These are phyloP conservation scores for Chlorodrepanis virens DNA, from an alignment of 2,113 vertebrate genomes.

Conservation along the genomic window DNA sequence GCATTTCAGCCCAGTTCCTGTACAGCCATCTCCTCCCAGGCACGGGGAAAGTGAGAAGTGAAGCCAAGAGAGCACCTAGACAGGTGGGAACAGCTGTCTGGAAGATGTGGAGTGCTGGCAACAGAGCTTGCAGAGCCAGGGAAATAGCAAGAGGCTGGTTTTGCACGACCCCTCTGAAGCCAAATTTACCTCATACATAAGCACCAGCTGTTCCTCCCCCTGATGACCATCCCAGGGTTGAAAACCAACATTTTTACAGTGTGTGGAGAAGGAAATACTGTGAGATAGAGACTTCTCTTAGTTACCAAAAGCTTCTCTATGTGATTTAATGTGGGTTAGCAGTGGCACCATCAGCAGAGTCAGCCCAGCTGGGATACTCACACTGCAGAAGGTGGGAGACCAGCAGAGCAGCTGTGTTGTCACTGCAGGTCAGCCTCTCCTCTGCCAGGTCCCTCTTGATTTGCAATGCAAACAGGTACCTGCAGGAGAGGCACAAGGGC, in stretches of 20 bases:
- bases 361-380: conserved; percentile 55
- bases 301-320: not conserved
- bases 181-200: not conserved
- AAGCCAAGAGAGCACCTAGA: not conserved
- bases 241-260: not conserved
- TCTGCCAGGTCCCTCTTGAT: conserved; percentile 93
- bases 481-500: conserved; percentile 37
- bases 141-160: not conserved
- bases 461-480: conserved; percentile 93
- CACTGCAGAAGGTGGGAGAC: conserved; percentile 91
- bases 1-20: not conserved
- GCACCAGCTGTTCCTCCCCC: not conserved
- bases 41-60: not conserved
- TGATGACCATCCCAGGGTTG: not conserved
- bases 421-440: conserved; percentile 82
- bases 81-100: not conserved
- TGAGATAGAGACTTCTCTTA: not conserved
- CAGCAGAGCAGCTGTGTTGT: conserved; percentile 87
- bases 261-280: not conserved
- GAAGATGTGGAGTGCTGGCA: not conserved
- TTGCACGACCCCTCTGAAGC: fast-evolving
- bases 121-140: not conserved
- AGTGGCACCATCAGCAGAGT: fast-evolving
- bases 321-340: fast-evolving
- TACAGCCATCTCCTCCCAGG: not conserved